Evolutionary conservation across 1,140 invertebrate genomes (phyloP), one percentile per base, ranked within the genome.

Genomic region (Trypoxylus dichotomus): DNA sequence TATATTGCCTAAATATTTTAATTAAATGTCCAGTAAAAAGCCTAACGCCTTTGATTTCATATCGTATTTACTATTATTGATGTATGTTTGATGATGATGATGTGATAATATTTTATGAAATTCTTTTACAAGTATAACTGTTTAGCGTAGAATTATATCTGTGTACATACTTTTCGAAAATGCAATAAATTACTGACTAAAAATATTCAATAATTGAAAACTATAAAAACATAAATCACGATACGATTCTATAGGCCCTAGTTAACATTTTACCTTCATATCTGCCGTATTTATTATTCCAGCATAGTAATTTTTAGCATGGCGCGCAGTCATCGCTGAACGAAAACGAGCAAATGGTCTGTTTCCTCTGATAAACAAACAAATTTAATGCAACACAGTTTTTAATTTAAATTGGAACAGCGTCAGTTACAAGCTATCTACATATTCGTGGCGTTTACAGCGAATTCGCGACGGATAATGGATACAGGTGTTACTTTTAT

Each of bases 301-400:
- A 54, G 19, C 7, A 54, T n/a, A n/a, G 47, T 15, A 54, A 54
- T 54, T 54, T 15, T 54, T 15, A 19, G n/a, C 15, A 15, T 5
- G 0, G 21, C 11, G 7, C 60, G 13, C 24, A 21, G 21, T 21
- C 21, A 60, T 19, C 21, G 58, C 15, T 7, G 21, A 24, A 68
- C 60, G 21, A 68, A 21, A 68, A 68, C 27, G 60, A 1, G 19
- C 47, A 15, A 54, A 54, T 68, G 60, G 24, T 24, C 25, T 27
- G 2, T 68, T 68, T 68, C 2, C 60, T 24, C 60, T n/a, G 60
- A 24, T 68, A 68, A 68, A 68, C 60, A 68, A 68, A 68, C 60
- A 68, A 68, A 68, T n/a, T 54, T 54, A 54, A 54, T 54, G n/a
- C 60, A 29, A 24, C 60, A 29, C 60, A 1, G 13, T 15, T 68